A percentile compares a stretch with the other conserved stretches of the same genome.
Conservation (phyloP, 2,797 vertebrate species). For the Characodon lateralis region DNA sequence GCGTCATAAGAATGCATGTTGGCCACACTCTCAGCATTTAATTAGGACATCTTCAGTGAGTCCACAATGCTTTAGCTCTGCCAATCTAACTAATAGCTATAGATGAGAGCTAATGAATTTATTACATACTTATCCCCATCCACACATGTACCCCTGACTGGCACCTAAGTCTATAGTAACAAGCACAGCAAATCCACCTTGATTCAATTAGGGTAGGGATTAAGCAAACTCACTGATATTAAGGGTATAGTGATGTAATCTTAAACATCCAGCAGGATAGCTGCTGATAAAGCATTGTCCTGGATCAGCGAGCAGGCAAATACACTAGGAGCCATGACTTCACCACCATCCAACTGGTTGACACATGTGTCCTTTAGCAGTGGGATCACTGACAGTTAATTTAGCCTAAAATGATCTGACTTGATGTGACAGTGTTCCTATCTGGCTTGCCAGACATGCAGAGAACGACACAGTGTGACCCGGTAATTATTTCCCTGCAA, state of each 20-base stretch:
- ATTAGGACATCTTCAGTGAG: slow-evolving; percentile 48
- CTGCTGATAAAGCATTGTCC: slow-evolving; percentile 49
- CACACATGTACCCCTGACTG: slow-evolving; percentile 23
- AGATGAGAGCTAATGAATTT: slow-evolving; percentile 58
- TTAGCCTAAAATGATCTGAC: slow-evolving; percentile 70
- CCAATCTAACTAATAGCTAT: slow-evolving; percentile 60
- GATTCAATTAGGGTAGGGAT: slow-evolving; percentile 57
- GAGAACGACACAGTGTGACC: neutral
- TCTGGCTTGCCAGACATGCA: slow-evolving; percentile 40
- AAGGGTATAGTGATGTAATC: slow-evolving; percentile 25
- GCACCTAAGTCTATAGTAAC: slow-evolving; percentile 38
- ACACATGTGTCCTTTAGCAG: slow-evolving; percentile 60
- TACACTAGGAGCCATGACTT: slow-evolving; percentile 34
- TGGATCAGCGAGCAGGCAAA: slow-evolving; percentile 28
- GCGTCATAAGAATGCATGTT: slow-evolving; percentile 40
- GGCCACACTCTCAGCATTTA: slow-evolving; percentile 54
- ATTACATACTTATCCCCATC: slow-evolving; percentile 38
- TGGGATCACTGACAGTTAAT: slow-evolving; percentile 65
- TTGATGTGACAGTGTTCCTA: slow-evolving; percentile 51
- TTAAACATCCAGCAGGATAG: slow-evolving; percentile 30
- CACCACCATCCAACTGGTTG: slow-evolving; percentile 36
- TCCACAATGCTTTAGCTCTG: slow-evolving; percentile 50
- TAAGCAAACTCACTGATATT: slow-evolving; percentile 40
- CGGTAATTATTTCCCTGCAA: slow-evolving; percentile 21
- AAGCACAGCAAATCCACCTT: slow-evolving; percentile 45